Evolutionary conservation across 2,888 invertebrate genomes (phyloP), one percentile per base, ranked within the genome.

Genomic region (Drosophila cognata): DNA sequence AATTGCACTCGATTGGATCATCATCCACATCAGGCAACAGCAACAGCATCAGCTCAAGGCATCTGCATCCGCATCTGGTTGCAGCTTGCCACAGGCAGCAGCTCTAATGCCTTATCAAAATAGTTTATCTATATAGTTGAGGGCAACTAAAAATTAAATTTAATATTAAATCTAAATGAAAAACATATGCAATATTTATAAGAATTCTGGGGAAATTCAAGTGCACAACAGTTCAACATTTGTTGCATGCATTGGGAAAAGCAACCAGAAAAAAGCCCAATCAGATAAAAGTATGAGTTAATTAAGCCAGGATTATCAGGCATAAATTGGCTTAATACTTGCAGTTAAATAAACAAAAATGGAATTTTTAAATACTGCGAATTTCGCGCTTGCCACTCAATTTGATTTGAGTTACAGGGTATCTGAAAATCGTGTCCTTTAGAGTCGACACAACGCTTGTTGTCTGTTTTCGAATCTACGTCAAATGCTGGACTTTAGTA

Each of bases 401-500:
- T 13, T 43, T 43, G 13, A 4, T 46, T 13, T 7, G 13, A 21
- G 46, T 8, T 29, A 33, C 21, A 50, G 59, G 21, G 38, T 43
- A 52, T 43, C 43, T 10, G 36, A 13, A 8, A 43, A 33, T 43
- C 33, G 6, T 3, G 11, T 4, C 2, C n/a, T 5, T 16, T 33
- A 1, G 10, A 13, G 18, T 28, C 1, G 0, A 16, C 18, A 11
- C 18, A 18, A 48, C 46, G 28, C 1, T n/a, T 21, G 25, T 33
- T 38, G 46, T 33, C 35, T 33, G 52, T 52, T 46, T 28, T 36
- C 51, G 29, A 35, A 57, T 46, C 58, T 63, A 50, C 64, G 56
- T 60, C 29, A 60, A 57, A 25, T 38, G 33, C 50, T 88, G 82
- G 74, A 82, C 88, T 88, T 84, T 74, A 70, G 67, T n/a, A 59